Base-by-base conservation (phyloP, 2,797 vertebrate genomes). In the Agapornis canus region DNA sequence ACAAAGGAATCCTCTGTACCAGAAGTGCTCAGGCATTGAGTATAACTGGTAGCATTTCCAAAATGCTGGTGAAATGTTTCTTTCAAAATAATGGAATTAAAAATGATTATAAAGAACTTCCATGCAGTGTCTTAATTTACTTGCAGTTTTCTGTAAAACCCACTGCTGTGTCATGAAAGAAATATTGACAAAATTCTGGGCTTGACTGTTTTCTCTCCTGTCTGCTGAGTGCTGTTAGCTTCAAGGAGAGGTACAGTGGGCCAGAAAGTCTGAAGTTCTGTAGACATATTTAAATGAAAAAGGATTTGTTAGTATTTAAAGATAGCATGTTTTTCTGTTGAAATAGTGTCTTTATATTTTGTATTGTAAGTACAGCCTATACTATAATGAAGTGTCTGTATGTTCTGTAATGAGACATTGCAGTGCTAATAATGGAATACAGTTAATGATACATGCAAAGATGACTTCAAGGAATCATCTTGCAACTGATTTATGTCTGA, bases 91-190 rank as follows among this genome's bases (percentile, higher is more conserved):
- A 51, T 8, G 21, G 12, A 83, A 54, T 59, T 60, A 63, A 49
- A 68, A 89, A 42, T 26, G 49, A 52, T 35, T 19, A 54, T 16
- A 0, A 0, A 26, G 42, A 32, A 45, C 6, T 42, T 11, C 12
- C 5, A 19, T 29, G 15, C 16, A 8, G 7, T 32, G 4, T 75
- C n/a, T 20, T 71, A 22, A 22, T 72, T 43, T 56, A 70, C 12
- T 64, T 81, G 13, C 2, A 48, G 1, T 3, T 16, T 59, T 72
- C 54, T 37, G 25, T 48, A 40, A 65, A 92, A 93, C 27, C 39
- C 35, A 59, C 25, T 75, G 35, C 37, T 91, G 40, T 0, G 0
- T 61, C 31, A 47, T 35, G 14, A 48, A 73, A 77, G 32, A 82
- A 85, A 85, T 59, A 49, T 1, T 48, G 43, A 68, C 19, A 59